phyloP scores from a whole-genome alignment of 2,113 vertebrate species.

The Paradoxurus hermaphroditus region DNA sequence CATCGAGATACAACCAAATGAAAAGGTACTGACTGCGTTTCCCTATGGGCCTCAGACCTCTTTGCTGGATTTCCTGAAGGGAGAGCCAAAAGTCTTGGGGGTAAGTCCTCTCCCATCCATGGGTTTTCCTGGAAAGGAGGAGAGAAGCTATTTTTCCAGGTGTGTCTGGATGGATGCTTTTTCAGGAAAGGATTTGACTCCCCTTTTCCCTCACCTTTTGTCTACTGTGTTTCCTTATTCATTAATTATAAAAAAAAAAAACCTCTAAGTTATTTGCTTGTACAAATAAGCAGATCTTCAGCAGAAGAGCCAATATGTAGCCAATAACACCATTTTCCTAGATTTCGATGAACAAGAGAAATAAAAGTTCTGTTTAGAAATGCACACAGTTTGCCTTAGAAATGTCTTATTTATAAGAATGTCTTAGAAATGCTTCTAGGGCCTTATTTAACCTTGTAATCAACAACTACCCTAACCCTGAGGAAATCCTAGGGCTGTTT shows the following conservation, averaged over 20 bases:
- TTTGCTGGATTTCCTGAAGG: constrained; percentile 62
- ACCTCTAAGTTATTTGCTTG: background rate
- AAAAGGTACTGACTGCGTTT: constrained; percentile 30
- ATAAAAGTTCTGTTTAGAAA: background rate
- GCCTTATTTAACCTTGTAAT: background rate
- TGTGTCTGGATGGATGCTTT: background rate
- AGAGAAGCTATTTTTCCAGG: background rate
- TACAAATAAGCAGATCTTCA: background rate
- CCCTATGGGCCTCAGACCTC: constrained; percentile 51
- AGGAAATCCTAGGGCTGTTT: background rate
- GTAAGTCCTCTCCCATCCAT: constrained; percentile 44
- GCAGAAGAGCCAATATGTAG: background rate
- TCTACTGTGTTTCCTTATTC: background rate
- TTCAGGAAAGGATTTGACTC: background rate
- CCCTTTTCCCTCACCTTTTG: background rate
- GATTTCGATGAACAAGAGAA: background rate
- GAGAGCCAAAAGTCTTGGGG: constrained; percentile 67
- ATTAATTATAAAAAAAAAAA: background rate
- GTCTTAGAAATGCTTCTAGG: background rate
- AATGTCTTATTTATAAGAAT: background rate
- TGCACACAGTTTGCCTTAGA: background rate
- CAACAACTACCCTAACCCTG: background rate
- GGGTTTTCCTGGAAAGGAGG: background rate
- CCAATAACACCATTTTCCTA: background rate
- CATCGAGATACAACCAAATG: background rate